Base-by-base conservation (phyloP, 2,113 vertebrate species). In the Hippolais icterina region DNA sequence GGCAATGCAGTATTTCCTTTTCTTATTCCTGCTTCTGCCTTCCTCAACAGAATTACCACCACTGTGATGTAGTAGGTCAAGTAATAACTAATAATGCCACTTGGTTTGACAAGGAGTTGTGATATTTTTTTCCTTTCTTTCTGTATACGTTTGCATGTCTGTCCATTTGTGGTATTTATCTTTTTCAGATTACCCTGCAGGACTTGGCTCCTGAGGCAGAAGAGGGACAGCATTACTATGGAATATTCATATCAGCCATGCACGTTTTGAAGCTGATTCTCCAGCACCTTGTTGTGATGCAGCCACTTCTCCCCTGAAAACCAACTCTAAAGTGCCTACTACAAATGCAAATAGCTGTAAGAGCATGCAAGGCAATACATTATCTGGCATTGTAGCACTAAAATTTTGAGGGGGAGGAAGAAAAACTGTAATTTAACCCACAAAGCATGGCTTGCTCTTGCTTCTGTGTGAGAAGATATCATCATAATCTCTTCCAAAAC, bases 51-150 rank as follows among this genome's bases (percentile, higher is more conserved):
- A 87, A 92, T 85, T 83, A 41, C 52, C 28, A 57, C 33, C 19
- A 22, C 39, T 2, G 7, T n/a, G 41, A 52, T 66, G 46, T 69
- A 80, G 78, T 17, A 77, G 42, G 39, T 80, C 56, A 88, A 80
- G 31, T 86, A 92, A 78, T 56, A 77, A 77, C 60, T 59, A 54
- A 49, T 59, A 72, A 17, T 44, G 16, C 5, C 23, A 15, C 31
- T 78, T 93, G 56, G 20, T 74, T 94, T 86, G 42, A 61, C 39
- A 47, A 31, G 53, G 47, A 68, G n/a, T 2, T 3, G 6, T 8
- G 3, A 6, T 39, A 31, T 2, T 33, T 1, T 23, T 2, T 1
- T 0, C 4, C 18, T 46, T 42, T 75, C 10, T 49, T 83, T 74
- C 50, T 54, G 3, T 46, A 6, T 28, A 15, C 7, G 41, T 82